Evolutionary conservation across 2,888 invertebrate genomes (phyloP), one percentile per base, ranked within the genome.

Genomic region (Trisateles emortualis): DNA sequence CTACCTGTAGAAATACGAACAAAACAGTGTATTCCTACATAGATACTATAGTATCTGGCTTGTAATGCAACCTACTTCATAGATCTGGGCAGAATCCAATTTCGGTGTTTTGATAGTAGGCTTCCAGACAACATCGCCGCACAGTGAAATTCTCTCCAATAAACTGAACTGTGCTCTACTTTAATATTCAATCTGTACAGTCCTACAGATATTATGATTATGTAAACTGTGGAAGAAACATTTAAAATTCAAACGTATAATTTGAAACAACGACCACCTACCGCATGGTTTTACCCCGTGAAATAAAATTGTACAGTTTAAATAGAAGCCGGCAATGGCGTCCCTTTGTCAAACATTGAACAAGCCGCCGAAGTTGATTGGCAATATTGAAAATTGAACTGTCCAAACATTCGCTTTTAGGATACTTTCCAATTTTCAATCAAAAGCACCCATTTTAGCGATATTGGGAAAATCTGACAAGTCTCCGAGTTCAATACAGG

Each of bases 301-400:
- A 82, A 81, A 81, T 79, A 81, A 84, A 81, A 83, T 77, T 79
- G 76, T 82, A 81, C 79, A 77, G 78, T 84, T 84, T 81, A 79
- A 85, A 84, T 79, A 79, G 75, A 73, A 78, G 59, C 67, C 67
- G 56, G 74, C 69, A 68, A 70, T 72, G 68, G 68, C 70, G 70
- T 72, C 72, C 73, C 78, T 80, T 75, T 78, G 78, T 81, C 81
- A 81, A 83, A 84, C 70, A 78, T 68, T 66, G 74, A 79, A 77
- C 75, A 76, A 76, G 64, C 78, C 77, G 68, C 72, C 65, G 68
- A 77, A 80, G 73, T 78, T 81, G 83, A 87, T 88, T 86, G 86
- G 80, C 83, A 85, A 86, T 87, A 84, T 83, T 79, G 79, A 84
- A 84, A 83, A 85, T 83, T 76, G 80, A 83, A 80, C 78, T 78